Base-by-base conservation (phyloP, 2,888 invertebrate species). In the Sympetrum striolatum region DNA sequence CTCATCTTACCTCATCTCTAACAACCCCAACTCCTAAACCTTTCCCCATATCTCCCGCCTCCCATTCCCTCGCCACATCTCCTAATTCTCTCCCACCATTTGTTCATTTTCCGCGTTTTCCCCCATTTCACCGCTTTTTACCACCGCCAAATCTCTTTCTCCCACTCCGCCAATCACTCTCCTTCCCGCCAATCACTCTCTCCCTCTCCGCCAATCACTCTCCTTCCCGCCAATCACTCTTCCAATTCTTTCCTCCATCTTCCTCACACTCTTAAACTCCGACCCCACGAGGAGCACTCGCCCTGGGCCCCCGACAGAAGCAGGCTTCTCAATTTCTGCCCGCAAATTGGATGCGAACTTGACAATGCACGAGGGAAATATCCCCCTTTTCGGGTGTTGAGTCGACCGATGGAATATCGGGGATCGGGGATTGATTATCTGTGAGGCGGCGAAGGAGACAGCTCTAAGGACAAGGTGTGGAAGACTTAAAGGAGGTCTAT, bases 331-430 rank as follows among this genome's bases (percentile, higher is more conserved):
- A 86, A 86, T 86, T 86, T 86, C 86, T 86, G 86, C 39, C 60
- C 60, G 60, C 86, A 86, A 86, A 86, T 86, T 86, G 86, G 86
- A 86, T 86, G 64, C 86, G 86, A 86, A 64, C 86, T 86, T 86
- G 86, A 86, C 86, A 86, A 86, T 86, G 86, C 86, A 86, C 86
- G 37, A 86, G 86, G 86, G 86, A 86, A 64, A 86, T 86, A 86
- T 86, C 60, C 86, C 86, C 39, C 37, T 60, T 60, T 86, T 86
- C 37, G 60, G 60, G 81, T 44, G 44, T 44, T 44, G 44, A 82
- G 53, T 82, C 86, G 64, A 60, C 86, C 86, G 37, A 60, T 48
- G 58, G 82, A 58, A 81, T 81, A 82, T 82, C 82, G 53, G 82
- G 60, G 86, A 86, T 86, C 86, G 86, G 35, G 86, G 86, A 86